These are phyloP conservation scores for Cotesia glomerata DNA, from an alignment of 1,140 invertebrate genomes.

Conservation along the genomic window DNA sequence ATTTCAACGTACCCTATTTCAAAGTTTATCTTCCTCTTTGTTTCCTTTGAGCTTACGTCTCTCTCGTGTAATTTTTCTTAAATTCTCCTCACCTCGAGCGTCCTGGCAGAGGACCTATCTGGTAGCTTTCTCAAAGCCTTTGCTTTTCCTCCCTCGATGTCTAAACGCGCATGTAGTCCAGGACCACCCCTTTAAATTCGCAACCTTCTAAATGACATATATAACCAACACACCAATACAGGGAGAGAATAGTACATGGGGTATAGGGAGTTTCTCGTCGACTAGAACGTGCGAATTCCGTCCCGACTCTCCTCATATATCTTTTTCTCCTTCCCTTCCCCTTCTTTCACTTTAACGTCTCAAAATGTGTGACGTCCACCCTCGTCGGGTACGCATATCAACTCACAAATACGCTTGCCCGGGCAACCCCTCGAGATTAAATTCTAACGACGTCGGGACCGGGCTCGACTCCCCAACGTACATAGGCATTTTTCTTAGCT, in stretches of 20 bases:
- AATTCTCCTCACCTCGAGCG: constrained; percentile 23
- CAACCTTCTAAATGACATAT: constrained; percentile 12
- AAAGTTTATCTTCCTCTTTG: not conserved
- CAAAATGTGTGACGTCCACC: constrained; percentile 45
- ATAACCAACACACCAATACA: not conserved
- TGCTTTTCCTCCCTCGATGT: constrained; percentile 19
- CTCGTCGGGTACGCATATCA: constrained; percentile 32
- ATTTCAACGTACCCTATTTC: constrained; percentile 33
- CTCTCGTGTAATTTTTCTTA: constrained; percentile 39
- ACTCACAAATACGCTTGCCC: constrained; percentile 34
- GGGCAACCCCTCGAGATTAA: constrained; percentile 55
- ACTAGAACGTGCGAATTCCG: constrained; percentile 13
- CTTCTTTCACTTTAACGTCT: constrained; percentile 24
- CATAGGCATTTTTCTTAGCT: constrained; percentile 59
- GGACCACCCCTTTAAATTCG: constrained; percentile 14
- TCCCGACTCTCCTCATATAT: constrained; percentile 17
- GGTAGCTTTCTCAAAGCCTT: constrained; percentile 11
- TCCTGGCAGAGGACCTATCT: constrained; percentile 7
- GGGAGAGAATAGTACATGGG: not conserved
- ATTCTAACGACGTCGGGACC: constrained; percentile 51
- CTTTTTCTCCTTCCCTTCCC: constrained; percentile 16
- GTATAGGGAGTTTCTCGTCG: not conserved
- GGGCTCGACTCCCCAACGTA: constrained; percentile 18
- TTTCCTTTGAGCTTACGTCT: constrained; percentile 25
- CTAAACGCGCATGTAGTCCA: not conserved